Evolutionary conservation across 2,113 vertebrate species (phyloP), one percentile per base, ranked within the genome.

Genomic region (Neodontobutis hainanensis): DNA sequence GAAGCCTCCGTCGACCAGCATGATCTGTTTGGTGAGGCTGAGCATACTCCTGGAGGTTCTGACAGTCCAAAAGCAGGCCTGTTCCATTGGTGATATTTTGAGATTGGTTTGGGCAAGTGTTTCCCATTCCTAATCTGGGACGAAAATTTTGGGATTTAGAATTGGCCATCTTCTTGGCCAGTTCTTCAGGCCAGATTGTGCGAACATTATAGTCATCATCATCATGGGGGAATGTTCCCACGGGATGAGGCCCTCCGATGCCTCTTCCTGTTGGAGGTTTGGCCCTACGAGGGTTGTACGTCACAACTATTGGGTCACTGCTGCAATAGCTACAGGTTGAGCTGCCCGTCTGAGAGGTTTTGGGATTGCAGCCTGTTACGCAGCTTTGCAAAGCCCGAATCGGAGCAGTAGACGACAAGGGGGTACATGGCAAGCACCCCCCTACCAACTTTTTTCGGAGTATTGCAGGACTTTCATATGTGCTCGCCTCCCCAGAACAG

Each of bases 321-420:
- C 94, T 94, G 79, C 94, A 94, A 84, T 94, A 94, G 80, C 94
- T 94, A 82, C 93, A 95, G 67, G 92, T 92, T 48, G 94, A 95
- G 68, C 93, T 93, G 52, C 91, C 92, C 0, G 93, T 89, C 75
- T 93, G 92, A 47, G 91, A 90, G 38, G 91, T 85, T 85, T 92
- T 93, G 48, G 92, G 93, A 80, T 92, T 91, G 82, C 93, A 94
- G 36, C 92, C 91, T 0, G 87, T 90, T 45, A 94, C 89, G 4
- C 93, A 94, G 80, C 90, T 93, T 72, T 94, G 93, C 46, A 93
- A 70, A 0, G 91, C 92, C 46, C 92, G 75, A 6, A 93, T 84
- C 14, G 92, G 92, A 11, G 88, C 91, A 0, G 93, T 86, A n/a
- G 92, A 90, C 11, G 90, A 90, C 42, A 93, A 68, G 0, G 92